Conservation (phyloP, 2,113 vertebrate genomes). For the Boleophthalmus pectinirostris region DNA sequence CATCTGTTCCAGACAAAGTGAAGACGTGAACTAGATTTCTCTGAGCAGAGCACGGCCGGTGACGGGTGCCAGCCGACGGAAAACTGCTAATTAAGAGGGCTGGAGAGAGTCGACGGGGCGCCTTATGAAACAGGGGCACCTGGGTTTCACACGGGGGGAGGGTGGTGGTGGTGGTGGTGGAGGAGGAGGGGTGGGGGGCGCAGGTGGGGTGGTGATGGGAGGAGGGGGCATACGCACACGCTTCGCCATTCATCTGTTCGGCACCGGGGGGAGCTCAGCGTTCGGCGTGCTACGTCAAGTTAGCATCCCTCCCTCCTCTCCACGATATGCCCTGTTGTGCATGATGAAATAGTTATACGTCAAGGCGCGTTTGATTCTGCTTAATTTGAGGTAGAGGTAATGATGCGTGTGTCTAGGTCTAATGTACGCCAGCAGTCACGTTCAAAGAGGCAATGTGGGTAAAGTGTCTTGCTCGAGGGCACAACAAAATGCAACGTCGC, state of each 20-base stretch:
- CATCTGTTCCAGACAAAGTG: slow-evolving; percentile 33
- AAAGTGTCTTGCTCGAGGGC: background rate
- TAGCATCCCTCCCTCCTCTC: slow-evolving; percentile 21
- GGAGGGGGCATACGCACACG: slow-evolving; percentile 39
- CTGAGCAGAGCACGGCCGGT: slow-evolving; percentile 38
- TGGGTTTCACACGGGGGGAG: slow-evolving; percentile 63
- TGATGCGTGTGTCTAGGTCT: background rate
- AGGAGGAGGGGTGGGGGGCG: no score
- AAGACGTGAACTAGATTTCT: slow-evolving; percentile 45
- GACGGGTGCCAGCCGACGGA: slow-evolving; percentile 65
- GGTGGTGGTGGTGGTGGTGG: background rate
- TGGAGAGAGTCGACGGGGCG: slow-evolving; percentile 58
- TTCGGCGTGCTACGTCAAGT: slow-evolving; percentile 30
- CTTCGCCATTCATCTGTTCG: slow-evolving; percentile 58
- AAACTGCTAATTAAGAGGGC: slow-evolving; percentile 67
- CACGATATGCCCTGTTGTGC: slow-evolving; percentile 25
- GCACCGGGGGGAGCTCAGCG: slow-evolving; percentile 21
- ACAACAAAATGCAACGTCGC: background rate
- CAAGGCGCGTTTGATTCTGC: slow-evolving; percentile 53
- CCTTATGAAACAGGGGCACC: slow-evolving; percentile 68
- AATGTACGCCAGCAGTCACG: background rate
- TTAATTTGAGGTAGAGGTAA: slow-evolving; percentile 10
- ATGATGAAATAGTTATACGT: slow-evolving; percentile 55
- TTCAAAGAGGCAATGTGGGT: background rate
- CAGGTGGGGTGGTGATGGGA: background rate